phyloP scores from a whole-genome alignment of 64 coral and sea anemone genomes.

The Stichodactyla helianthus region DNA sequence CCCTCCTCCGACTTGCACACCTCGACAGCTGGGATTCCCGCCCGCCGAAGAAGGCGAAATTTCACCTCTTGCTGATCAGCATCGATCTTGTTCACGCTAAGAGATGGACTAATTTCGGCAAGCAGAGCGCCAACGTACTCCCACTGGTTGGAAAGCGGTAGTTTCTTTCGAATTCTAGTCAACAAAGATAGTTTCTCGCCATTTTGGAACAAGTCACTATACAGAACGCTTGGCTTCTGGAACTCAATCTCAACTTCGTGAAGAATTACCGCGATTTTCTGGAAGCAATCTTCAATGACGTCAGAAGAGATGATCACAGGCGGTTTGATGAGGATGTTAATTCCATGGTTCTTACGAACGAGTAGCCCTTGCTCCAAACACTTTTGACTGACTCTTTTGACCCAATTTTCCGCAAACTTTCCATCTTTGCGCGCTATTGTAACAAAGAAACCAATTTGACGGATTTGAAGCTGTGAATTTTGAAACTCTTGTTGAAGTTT shows the following conservation, averaged over 20 bases:
- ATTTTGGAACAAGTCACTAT: background rate
- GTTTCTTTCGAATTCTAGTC: background rate
- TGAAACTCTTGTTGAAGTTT: background rate
- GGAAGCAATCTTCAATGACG: background rate
- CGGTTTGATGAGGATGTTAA: background rate
- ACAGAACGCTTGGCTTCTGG: background rate
- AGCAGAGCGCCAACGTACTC: background rate
- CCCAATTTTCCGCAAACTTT: background rate
- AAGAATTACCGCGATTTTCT: background rate
- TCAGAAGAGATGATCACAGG: background rate
- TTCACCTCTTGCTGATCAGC: background rate
- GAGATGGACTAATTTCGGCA: background rate
- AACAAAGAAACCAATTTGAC: background rate
- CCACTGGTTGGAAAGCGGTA: background rate
- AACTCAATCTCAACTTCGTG: background rate
- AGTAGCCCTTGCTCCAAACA: slow-evolving; percentile 5
- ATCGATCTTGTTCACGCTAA: background rate
- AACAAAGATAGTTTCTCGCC: background rate
- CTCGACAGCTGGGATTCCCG: background rate
- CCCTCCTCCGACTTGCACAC: background rate
- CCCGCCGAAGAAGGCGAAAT: background rate
- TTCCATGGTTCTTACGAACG: background rate
- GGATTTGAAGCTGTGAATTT: background rate
- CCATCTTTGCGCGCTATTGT: background rate
- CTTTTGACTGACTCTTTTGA: background rate